Evolutionary conservation across 2,888 invertebrate species (phyloP).

Genomic region (Euzetes globulus): DNA sequence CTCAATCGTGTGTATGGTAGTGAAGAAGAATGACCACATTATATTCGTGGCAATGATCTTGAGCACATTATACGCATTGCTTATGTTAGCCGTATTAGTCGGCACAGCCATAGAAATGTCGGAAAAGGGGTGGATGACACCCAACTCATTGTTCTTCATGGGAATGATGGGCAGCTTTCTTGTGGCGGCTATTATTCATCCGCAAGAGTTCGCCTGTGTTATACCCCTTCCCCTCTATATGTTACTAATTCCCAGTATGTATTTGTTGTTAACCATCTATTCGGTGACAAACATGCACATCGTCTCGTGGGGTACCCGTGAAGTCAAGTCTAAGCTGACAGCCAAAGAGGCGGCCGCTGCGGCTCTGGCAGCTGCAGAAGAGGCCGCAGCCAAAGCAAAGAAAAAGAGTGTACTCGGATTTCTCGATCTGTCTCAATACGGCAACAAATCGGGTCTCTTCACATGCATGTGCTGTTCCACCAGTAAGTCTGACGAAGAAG

Average conservation of each 20-base stretch:
- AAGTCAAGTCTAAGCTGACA: conserved; percentile 52
- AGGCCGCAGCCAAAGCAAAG: neutral
- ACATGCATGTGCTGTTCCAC: conserved; percentile 35
- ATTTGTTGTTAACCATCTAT: conserved; percentile 81
- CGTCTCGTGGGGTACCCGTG: conserved; percentile 89
- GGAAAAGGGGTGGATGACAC: conserved; percentile 66
- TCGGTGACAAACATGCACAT: conserved; percentile 87
- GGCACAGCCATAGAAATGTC: conserved; percentile 55
- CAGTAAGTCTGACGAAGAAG: neutral
- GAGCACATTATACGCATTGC: conserved; percentile 92
- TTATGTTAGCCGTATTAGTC: conserved; percentile 99
- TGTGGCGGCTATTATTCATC: conserved; percentile 94
- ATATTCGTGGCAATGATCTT: conserved; percentile 85
- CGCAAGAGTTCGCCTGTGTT: conserved; percentile 69
- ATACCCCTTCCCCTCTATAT: conserved; percentile 70
- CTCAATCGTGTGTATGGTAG: conserved; percentile 58
- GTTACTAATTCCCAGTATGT: conserved; percentile 89
- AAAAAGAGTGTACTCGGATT: conserved; percentile 28
- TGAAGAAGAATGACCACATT: conserved; percentile 57
- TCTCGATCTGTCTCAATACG: neutral
- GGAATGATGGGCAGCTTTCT: conserved; percentile 86
- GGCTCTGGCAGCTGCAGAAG: neutral
- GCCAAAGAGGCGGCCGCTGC: conserved; percentile 27
- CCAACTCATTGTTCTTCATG: conserved; percentile 59
- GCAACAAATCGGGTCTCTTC: conserved; percentile 21